Conservation (phyloP, 2,888 invertebrate species). For the Bruchidius siliquastri region DNA sequence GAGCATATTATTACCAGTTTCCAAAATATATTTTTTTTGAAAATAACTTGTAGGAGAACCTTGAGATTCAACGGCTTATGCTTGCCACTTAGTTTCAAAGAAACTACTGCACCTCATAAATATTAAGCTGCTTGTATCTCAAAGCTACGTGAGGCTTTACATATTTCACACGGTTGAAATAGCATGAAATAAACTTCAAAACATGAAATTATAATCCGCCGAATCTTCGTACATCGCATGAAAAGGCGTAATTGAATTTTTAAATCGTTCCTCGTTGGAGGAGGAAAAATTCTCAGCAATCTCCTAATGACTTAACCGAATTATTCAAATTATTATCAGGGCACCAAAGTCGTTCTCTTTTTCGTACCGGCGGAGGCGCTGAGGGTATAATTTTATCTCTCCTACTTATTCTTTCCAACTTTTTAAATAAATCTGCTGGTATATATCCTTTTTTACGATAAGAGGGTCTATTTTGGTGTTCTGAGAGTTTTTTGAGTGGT, state of each 20-base stretch:
- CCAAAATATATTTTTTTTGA: too few species aligned
- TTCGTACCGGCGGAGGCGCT: background rate
- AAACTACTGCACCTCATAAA: too few species aligned
- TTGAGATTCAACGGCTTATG: too few species aligned
- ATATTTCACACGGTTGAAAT: background rate
- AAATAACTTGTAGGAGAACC: too few species aligned
- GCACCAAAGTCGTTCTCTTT: background rate
- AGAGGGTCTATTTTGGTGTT: background rate
- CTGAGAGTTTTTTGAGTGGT: background rate
- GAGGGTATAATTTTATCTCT: background rate
- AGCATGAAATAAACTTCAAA: background rate
- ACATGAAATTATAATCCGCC: background rate
- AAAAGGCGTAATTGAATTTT: background rate
- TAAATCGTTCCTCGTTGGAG: background rate
- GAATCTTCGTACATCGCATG: background rate
- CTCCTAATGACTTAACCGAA: background rate
- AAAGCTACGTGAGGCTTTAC: background rate
- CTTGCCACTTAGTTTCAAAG: too few species aligned
- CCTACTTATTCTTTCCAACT: background rate
- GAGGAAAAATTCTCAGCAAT: background rate
- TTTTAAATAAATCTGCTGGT: background rate
- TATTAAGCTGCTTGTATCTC: background rate
- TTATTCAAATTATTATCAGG: background rate
- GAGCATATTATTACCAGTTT: too few species aligned
- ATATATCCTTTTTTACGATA: background rate